Conservation (phyloP, 1,140 invertebrate genomes). For the Dendrolimus punctatus region DNA sequence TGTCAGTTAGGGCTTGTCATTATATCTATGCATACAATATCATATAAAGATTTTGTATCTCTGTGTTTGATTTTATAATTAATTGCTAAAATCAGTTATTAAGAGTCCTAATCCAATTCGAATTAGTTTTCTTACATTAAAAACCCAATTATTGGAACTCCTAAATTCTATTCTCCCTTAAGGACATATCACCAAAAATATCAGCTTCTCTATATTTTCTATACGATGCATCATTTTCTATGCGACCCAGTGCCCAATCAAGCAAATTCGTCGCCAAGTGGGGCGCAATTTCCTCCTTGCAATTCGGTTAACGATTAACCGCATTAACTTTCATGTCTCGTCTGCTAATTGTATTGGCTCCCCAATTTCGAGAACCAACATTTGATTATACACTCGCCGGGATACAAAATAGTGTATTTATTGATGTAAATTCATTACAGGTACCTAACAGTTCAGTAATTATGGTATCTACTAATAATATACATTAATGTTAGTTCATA, state of each 20-base stretch:
- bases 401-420: constrained; percentile 23
- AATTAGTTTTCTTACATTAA: no score
- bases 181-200: not conserved
- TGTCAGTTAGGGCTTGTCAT: no score
- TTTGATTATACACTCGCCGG: constrained; percentile 48
- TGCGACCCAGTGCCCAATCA: constrained; percentile 53
- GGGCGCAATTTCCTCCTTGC: constrained; percentile 54
- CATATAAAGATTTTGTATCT: no score
- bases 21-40: no score
- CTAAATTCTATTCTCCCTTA: no score
- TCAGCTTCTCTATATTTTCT: not conserved
- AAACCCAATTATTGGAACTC: no score
- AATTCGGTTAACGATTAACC: constrained; percentile 60
- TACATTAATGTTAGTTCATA: not conserved
- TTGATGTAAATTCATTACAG: constrained; percentile 3
- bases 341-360: constrained; percentile 52
- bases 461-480: not conserved
- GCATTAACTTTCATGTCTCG: constrained; percentile 59
- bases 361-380: constrained; percentile 33
- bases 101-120: no score
- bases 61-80: no score
- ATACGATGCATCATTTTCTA: not conserved
- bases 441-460: not conserved
- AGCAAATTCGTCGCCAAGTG: constrained; percentile 39
- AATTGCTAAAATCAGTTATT: no score